Evolutionary conservation across 1,140 invertebrate species (phyloP), one percentile per base, ranked within the genome.

Genomic region (Anastrepha ludens): DNA sequence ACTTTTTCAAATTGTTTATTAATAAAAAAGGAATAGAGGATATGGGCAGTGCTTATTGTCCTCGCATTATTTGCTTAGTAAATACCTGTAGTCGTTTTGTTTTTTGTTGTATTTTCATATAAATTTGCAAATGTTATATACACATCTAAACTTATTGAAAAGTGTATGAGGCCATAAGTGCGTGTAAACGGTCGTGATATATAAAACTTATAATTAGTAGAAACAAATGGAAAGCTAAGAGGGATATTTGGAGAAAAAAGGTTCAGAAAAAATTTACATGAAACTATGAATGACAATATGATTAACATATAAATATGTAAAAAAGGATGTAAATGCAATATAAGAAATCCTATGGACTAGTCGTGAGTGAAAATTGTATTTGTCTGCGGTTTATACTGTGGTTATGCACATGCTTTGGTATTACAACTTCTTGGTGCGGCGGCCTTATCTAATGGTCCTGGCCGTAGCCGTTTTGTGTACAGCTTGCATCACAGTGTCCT

Each of bases 371-470:
- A 29, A 47, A 67, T 15, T 74, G 50, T 17, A 47, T 39, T 74
- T 50, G 9, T 59, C 59, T 85, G 58, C 0, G 81, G 13, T 8
- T 2, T 74, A 17, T 41, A 55, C 20, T 44, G 17, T 15, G 67
- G 41, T 6, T 8, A 55, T 81, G 47, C 64, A 74, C 15, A 94
- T 95, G 94, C 94, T 94, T 90, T 93, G 94, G 92, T 95, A 95
- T 92, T 94, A 94, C 90, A 94, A 94, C 89, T 94, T 97, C 89
- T 94, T 98, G 92, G 96, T 96, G 88, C 95, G 96, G 90, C 95
- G 97, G 91, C 97, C 97, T 47, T 97, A 96, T 92, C 92, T 96
- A 78, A 95, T 97, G 89, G 93, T 98, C 87, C 92, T 96, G 62
- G 94, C 94, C 59, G 95, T 97, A 85, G 95, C 95, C 90, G 94